Evolutionary conservation across 37 sponge, comb jelly and placozoan genomes (phyloP).

Genomic region (Beroe ovata): DNA sequence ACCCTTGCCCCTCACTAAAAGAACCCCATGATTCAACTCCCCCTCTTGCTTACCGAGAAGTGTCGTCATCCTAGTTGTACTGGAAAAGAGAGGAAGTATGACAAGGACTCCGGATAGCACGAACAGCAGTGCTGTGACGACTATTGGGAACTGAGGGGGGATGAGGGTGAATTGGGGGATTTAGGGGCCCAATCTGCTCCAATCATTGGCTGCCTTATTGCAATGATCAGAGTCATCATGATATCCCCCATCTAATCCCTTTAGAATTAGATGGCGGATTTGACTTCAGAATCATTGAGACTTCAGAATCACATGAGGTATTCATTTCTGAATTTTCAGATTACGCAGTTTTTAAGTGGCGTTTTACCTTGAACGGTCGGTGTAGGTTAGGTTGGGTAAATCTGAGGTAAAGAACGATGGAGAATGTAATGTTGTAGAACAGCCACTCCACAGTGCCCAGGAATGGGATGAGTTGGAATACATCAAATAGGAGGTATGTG

Average conservation of each 20-base stretch:
- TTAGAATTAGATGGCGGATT: too few relatives aligned
- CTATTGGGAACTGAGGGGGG: slow-evolving; percentile 20
- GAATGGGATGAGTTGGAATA: slow-evolving; percentile 1
- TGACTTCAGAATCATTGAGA: too few relatives aligned
- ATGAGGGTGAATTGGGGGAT: too few relatives aligned
- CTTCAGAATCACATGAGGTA: too few relatives aligned
- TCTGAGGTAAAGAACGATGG: neutral
- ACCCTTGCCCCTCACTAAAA: too few relatives aligned
- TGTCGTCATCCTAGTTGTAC: neutral
- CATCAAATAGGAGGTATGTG: slow-evolving; percentile 5
- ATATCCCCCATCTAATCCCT: too few relatives aligned
- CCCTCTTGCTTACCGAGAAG: neutral
- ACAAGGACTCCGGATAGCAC: slow-evolving; percentile 1
- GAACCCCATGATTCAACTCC: too few relatives aligned
- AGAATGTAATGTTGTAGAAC: slow-evolving; percentile 52
- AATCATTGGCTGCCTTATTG: too few relatives aligned
- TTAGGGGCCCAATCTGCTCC: too few relatives aligned
- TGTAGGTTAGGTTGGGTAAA: neutral
- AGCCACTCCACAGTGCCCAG: slow-evolving; percentile 57
- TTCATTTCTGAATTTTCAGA: too few relatives aligned
- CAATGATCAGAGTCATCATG: too few relatives aligned
- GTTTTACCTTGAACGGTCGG: slow-evolving; percentile 50
- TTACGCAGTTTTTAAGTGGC: too few relatives aligned
- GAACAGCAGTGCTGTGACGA: neutral
- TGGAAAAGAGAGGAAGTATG: slow-evolving; percentile 17